Percentiles rank a stretch among this genome's conserved stretches.
These are phyloP conservation scores for Cantharis flavilabris DNA, from an alignment of 2,888 invertebrate genomes.

Conservation along the genomic window DNA sequence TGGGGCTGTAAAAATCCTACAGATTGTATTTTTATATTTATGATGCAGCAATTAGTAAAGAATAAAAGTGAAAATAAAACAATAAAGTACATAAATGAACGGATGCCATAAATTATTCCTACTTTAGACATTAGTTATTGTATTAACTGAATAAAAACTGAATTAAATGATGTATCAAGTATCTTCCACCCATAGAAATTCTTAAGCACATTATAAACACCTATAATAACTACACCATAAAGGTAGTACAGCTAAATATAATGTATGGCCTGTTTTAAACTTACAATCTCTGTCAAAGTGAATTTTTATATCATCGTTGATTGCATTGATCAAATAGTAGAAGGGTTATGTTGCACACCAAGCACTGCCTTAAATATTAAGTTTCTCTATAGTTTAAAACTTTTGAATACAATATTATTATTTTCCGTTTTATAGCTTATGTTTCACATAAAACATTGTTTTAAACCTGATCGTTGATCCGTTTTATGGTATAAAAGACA, in stretches of 20 bases:
- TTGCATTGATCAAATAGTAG: not conserved
- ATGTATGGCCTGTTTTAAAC: not conserved
- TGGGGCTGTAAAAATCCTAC: conserved; percentile 11
- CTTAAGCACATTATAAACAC: not conserved
- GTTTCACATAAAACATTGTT: no score
- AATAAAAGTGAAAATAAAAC: conserved; percentile 16
- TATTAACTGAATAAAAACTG: not conserved
- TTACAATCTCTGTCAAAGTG: not conserved
- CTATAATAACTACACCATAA: not conserved
- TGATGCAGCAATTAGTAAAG: conserved; percentile 13
- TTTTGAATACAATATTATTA: no score
- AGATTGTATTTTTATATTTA: conserved; percentile 9
- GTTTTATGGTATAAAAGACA: no score
- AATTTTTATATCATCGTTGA: not conserved
- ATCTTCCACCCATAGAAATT: not conserved
- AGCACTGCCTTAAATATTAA: no score
- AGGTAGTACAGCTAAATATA: not conserved
- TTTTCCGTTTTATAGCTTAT: no score
- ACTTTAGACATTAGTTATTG: not conserved
- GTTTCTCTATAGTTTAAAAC: no score
- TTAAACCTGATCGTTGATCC: no score
- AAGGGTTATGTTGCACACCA: not conserved
- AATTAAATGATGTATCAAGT: not conserved
- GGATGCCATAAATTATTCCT: conserved; percentile 7
- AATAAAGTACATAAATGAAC: conserved; percentile 8